Conservation (phyloP, 2,888 invertebrate genomes). For the Chalcosyrphus nemorum region DNA sequence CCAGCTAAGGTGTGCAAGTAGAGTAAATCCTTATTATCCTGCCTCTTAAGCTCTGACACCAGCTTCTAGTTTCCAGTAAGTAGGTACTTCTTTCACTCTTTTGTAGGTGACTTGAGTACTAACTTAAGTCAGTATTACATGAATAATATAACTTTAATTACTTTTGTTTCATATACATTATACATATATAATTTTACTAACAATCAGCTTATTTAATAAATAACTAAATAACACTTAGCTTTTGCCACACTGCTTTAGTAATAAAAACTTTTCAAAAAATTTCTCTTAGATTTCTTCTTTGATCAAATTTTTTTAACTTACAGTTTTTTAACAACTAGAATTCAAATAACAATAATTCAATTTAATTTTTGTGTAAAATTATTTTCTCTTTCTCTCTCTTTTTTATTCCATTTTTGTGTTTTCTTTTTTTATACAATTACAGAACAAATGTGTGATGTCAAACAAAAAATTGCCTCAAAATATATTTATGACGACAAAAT, state of each 20-base stretch:
- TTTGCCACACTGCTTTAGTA: conserved; percentile 23
- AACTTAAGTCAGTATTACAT: background rate
- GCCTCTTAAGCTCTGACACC: conserved; percentile 40
- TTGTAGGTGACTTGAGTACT: background rate
- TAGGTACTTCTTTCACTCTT: background rate
- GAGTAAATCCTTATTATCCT: too few species aligned
- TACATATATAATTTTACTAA: too few species aligned
- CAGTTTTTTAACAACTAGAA: background rate
- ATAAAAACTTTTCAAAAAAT: background rate
- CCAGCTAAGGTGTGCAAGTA: too few species aligned
- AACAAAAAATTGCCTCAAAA: conserved; percentile 78
- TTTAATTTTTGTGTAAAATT: conserved; percentile 22
- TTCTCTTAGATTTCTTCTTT: background rate
- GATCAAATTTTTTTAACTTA: background rate
- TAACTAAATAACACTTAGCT: conserved; percentile 32
- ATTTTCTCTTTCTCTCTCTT: conserved; percentile 54
- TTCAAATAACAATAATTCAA: background rate
- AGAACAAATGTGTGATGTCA: conserved; percentile 82
- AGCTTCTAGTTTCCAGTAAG: background rate
- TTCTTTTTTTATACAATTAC: conserved; percentile 74
- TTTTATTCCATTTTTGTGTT: conserved; percentile 71
- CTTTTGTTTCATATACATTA: background rate
- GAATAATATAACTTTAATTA: background rate
- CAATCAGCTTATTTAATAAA: too few species aligned
- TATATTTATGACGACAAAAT: conserved; percentile 79